phyloP scores from a whole-genome alignment of 2,888 invertebrate genomes.

The Hemistola chrysoprasaria region DNA sequence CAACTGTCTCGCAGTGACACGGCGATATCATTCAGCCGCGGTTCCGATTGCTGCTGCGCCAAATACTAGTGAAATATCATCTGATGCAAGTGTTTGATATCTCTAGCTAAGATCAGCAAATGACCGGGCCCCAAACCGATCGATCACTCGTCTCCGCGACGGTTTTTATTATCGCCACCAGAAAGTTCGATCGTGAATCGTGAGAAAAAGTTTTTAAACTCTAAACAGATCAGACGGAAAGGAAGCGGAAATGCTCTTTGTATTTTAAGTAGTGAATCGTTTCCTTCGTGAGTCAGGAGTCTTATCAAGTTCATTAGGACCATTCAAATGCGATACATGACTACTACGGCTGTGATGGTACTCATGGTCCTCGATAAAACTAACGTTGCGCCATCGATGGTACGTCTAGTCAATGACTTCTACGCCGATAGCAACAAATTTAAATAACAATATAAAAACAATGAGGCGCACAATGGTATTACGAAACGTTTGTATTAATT shows the following conservation, averaged over 20 bases:
- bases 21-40: slow-evolving; percentile 26
- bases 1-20: background rate
- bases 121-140: slow-evolving; percentile 42
- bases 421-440: slow-evolving; percentile 4
- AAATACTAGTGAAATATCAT: slow-evolving; percentile 58
- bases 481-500: slow-evolving; percentile 69
- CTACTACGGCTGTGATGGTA: slow-evolving; percentile 19
- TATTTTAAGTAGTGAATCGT: slow-evolving; percentile 66
- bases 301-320: slow-evolving; percentile 67
- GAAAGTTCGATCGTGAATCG: slow-evolving; percentile 62
- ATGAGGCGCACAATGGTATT: slow-evolving; percentile 49
- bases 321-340: slow-evolving; percentile 46
- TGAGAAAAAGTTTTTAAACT: slow-evolving; percentile 54
- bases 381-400: slow-evolving; percentile 32
- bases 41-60: slow-evolving; percentile 51
- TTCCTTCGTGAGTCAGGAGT: slow-evolving; percentile 68
- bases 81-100: slow-evolving; percentile 59
- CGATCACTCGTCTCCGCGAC: slow-evolving; percentile 55
- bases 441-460: slow-evolving; percentile 33
- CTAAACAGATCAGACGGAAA: slow-evolving; percentile 44
- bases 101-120: slow-evolving; percentile 43
- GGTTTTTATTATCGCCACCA: slow-evolving; percentile 52
- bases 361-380: slow-evolving; percentile 40
- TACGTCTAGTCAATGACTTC: background rate
- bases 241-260: slow-evolving; percentile 71